Conservation (phyloP, 2,888 invertebrate species). For the Drosophila tripunctata region DNA sequence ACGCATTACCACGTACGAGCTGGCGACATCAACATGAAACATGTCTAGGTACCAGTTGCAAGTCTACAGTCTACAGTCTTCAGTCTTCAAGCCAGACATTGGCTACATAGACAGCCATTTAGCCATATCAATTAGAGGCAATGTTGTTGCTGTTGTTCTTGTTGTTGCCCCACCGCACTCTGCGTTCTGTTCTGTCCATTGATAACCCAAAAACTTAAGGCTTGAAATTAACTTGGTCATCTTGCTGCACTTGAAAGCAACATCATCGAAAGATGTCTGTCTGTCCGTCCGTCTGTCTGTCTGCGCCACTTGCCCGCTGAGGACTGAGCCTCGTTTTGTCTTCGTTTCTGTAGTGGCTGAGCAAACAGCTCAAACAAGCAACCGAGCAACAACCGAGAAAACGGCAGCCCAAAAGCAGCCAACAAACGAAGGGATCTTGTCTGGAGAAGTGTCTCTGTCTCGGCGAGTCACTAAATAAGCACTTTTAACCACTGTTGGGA, state of each 20-base stretch:
- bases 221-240: conserved; percentile 76
- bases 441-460: conserved; percentile 57
- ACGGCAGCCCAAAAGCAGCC: conserved; percentile 56
- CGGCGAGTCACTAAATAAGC: conserved; percentile 77
- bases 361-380: conserved; percentile 69
- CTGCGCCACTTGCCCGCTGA: conserved; percentile 58
- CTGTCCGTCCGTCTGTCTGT: too few relatives aligned
- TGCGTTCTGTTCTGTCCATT: conserved; percentile 28
- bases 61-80: conserved; percentile 16
- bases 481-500: conserved; percentile 51
- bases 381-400: conserved; percentile 28
- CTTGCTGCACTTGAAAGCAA: conserved; percentile 67
- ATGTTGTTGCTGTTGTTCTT: conserved; percentile 22
- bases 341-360: conserved; percentile 68
- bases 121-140: conserved; percentile 74
- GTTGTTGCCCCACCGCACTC: not conserved
- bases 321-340: conserved; percentile 33
- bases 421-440: conserved; percentile 49
- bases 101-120: conserved; percentile 75
- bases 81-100: conserved; percentile 10
- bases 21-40: conserved; percentile 82
- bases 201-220: conserved; percentile 57
- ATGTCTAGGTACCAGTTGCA: conserved; percentile 60
- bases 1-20: conserved; percentile 82
- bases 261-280: conserved; percentile 16